Percentiles rank a stretch among this genome's conserved stretches.
Conservation (phyloP, 2,113 vertebrate species). For the Mustelus asterias region DNA sequence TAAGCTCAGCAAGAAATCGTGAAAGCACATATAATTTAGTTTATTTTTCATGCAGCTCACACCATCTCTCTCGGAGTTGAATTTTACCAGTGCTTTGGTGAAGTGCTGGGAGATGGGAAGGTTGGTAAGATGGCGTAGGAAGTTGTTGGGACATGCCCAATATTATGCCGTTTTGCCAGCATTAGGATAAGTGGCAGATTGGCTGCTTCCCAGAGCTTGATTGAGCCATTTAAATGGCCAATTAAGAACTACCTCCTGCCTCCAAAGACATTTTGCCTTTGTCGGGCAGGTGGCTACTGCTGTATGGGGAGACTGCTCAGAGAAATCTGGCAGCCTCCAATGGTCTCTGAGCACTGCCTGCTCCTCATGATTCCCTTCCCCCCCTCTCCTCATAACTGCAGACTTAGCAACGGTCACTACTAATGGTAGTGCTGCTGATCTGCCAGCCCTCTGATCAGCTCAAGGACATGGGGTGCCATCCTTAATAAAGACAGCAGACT, state of each 20-base stretch:
- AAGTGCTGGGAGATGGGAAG: not conserved
- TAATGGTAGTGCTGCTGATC: not conserved
- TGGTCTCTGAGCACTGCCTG: not conserved
- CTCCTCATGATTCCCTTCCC: not conserved
- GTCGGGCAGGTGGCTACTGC: too few species aligned
- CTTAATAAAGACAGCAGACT: not conserved
- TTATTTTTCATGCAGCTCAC: not conserved
- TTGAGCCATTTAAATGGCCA: not conserved
- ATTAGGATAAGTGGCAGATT: not conserved
- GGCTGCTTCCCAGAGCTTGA: too few species aligned
- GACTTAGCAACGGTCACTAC: not conserved
- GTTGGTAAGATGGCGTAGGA: not conserved
- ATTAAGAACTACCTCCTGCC: not conserved
- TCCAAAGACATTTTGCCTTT: not conserved
- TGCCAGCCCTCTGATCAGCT: not conserved
- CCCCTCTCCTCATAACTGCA: not conserved
- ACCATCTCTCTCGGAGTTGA: not conserved
- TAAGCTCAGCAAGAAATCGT: not conserved
- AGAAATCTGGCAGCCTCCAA: not conserved
- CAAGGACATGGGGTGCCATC: not conserved
- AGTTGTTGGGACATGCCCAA: not conserved
- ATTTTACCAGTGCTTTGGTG: not conserved
- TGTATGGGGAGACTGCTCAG: not conserved
- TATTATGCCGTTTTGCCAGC: not conserved
- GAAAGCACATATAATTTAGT: not conserved